Evolutionary conservation across 2,888 invertebrate species (phyloP).

Genomic region (Leucoma salicis): DNA sequence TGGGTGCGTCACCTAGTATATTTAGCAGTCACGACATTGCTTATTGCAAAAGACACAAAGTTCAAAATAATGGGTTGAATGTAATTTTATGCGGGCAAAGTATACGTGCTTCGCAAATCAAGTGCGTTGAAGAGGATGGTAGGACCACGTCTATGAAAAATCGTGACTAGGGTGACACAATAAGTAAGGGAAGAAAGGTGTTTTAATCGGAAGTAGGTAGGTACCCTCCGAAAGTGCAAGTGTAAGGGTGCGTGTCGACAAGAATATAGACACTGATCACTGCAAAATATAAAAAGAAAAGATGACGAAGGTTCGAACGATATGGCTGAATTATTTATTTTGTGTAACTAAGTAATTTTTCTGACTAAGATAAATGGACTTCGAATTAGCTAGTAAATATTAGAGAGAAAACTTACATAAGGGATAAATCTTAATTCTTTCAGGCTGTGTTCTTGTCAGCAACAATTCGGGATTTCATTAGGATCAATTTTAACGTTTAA

Average conservation of each 20-base stretch:
- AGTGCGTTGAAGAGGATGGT: conserved; percentile 76
- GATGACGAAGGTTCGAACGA: not conserved
- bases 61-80: conserved; percentile 42
- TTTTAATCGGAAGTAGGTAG: conserved; percentile 72
- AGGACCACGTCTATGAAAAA: conserved; percentile 73
- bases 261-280: conserved; percentile 7
- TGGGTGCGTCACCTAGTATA: conserved; percentile 44
- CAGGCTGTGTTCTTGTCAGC: conserved; percentile 8
- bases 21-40: conserved; percentile 30
- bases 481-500: conserved; percentile 4
- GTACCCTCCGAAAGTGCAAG: conserved; percentile 40
- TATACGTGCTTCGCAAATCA: conserved; percentile 78
- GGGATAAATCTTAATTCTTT: conserved; percentile 14
- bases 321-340: conserved; percentile 6
- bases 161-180: conserved; percentile 75
- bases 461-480: conserved; percentile 11
- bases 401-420: conserved; percentile 8
- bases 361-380: conserved; percentile 10
- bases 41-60: conserved; percentile 46
- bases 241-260: conserved; percentile 32
- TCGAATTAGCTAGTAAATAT: conserved; percentile 10
- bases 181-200: conserved; percentile 64
- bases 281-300: conserved; percentile 3
- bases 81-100: conserved; percentile 34
- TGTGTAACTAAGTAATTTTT: conserved; percentile 2